Evolutionary conservation across 1,140 invertebrate species (phyloP).

Genomic region (Microplitis mediator): DNA sequence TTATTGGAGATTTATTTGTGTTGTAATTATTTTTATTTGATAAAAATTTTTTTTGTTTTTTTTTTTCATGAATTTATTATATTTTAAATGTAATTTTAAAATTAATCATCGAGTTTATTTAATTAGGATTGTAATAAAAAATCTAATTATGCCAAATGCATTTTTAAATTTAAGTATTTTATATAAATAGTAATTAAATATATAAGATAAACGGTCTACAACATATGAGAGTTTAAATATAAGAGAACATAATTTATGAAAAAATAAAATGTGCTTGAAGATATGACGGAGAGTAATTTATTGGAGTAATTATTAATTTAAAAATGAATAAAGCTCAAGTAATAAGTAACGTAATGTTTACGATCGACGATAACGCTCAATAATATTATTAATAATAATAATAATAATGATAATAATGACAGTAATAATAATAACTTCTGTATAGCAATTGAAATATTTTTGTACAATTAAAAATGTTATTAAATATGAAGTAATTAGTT

Average conservation of each 20-base stretch:
- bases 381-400: too few species aligned
- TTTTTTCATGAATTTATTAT: background rate
- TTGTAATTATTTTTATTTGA: background rate
- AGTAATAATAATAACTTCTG: conserved; percentile 10
- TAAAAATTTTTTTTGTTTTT: background rate
- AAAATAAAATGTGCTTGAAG: background rate
- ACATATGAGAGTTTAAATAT: conserved; percentile 5
- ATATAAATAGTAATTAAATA: conserved; percentile 27
- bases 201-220: conserved; percentile 19
- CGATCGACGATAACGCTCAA: conserved; percentile 37
- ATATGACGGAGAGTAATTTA: conserved; percentile 38
- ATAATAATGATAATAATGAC: background rate
- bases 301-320: background rate
- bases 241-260: background rate
- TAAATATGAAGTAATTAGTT: too few species aligned
- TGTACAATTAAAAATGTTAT: too few species aligned
- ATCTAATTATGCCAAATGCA: conserved; percentile 51
- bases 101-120: background rate
- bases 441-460: too few species aligned
- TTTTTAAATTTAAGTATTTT: conserved; percentile 48
- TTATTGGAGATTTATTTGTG: background rate
- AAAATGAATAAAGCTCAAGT: conserved; percentile 10
- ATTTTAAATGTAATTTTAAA: background rate
- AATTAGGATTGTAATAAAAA: conserved; percentile 6
- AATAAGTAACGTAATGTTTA: conserved; percentile 10